Evolutionary conservation across 2,888 invertebrate genomes (phyloP).

Genomic region (Drosophila testacea): DNA sequence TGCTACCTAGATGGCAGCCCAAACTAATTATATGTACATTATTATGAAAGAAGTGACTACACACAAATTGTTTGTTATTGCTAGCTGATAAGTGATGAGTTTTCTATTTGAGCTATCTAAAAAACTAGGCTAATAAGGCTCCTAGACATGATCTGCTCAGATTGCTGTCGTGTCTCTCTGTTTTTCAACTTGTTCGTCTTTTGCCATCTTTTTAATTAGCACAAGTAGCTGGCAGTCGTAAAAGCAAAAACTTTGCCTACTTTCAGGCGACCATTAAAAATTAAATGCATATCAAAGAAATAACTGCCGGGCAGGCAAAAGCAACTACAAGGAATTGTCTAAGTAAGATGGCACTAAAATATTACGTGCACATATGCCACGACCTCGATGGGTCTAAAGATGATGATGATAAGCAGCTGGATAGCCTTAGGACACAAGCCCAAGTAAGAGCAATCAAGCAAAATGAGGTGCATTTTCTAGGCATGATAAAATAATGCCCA

Average conservation of each 20-base stretch:
- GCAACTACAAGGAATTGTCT: slow-evolving; percentile 18
- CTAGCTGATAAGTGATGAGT: background rate
- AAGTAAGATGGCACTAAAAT: slow-evolving; percentile 70
- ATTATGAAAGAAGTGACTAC: too few relatives aligned
- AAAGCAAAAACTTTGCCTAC: slow-evolving; percentile 64
- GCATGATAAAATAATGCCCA: slow-evolving; percentile 54
- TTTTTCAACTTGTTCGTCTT: background rate
- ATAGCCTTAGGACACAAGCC: slow-evolving; percentile 21
- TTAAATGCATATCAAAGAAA: slow-evolving; percentile 69
- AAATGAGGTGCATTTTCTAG: slow-evolving; percentile 70
- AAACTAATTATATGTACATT: too few relatives aligned
- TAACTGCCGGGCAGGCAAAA: slow-evolving; percentile 41
- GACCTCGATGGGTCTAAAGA: slow-evolving; percentile 38
- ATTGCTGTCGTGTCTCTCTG: slow-evolving; percentile 1
- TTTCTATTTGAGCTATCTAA: slow-evolving; percentile 10
- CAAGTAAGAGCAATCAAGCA: slow-evolving; percentile 63
- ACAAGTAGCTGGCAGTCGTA: slow-evolving; percentile 62
- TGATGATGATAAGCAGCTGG: slow-evolving; percentile 28
- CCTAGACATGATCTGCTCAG: background rate
- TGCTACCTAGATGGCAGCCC: too few relatives aligned
- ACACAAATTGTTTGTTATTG: background rate
- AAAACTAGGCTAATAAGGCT: slow-evolving; percentile 30
- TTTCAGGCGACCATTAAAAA: slow-evolving; percentile 72
- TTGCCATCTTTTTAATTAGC: slow-evolving; percentile 70
- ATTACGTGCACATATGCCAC: slow-evolving; percentile 72